A percentile compares a stretch with the other conserved stretches of the same genome.
Evolutionary conservation across 1,140 invertebrate genomes (phyloP).

Genomic region (Mya arenaria): DNA sequence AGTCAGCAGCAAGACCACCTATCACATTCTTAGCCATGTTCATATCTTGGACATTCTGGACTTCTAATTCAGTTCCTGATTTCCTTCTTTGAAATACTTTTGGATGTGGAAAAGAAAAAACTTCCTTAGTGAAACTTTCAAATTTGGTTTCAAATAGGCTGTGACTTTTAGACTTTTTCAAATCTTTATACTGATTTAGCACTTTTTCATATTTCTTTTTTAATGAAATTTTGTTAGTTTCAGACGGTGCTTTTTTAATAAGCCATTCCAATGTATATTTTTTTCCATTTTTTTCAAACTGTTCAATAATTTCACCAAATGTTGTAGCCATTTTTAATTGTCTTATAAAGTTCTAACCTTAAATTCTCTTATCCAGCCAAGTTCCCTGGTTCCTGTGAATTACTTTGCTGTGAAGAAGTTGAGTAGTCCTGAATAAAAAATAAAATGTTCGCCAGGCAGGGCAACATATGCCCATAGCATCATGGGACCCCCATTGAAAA

Average conservation of each 20-base stretch:
- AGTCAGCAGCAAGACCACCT: not conserved
- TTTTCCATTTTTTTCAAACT: not conserved
- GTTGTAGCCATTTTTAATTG: not conserved
- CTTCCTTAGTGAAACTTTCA: not conserved
- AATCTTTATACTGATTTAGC: not conserved
- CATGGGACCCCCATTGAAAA: too few relatives aligned
- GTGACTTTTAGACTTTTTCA: not conserved
- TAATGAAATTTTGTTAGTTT: not conserved
- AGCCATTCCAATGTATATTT: not conserved
- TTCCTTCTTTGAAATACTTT: not conserved
- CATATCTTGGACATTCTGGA: not conserved
- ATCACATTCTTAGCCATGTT: slow-evolving; percentile 15
- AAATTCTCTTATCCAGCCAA: too few relatives aligned
- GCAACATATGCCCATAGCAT: too few relatives aligned
- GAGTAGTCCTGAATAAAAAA: too few relatives aligned
- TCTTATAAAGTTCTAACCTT: not conserved
- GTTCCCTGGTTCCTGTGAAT: too few relatives aligned
- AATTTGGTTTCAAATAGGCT: not conserved
- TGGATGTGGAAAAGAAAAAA: not conserved
- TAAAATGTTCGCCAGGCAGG: too few relatives aligned
- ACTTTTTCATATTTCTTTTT: not conserved
- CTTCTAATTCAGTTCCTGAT: not conserved
- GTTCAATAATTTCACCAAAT: not conserved
- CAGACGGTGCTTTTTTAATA: not conserved
- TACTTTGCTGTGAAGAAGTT: too few relatives aligned